These are phyloP conservation scores for Nicator chloris DNA, from an alignment of 2,113 vertebrate genomes.

Conservation along the genomic window DNA sequence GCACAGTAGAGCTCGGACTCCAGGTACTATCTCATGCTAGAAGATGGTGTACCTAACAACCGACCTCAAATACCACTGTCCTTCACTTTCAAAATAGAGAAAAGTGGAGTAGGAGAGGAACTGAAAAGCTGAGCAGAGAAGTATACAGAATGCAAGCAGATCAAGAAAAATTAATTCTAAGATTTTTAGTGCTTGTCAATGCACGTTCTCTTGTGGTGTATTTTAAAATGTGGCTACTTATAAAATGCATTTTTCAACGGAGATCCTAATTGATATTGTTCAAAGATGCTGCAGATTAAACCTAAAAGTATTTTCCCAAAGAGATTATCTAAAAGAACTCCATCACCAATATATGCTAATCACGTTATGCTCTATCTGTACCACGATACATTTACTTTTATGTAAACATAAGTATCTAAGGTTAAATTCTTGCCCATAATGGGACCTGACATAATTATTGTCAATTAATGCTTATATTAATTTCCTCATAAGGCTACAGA, in stretches of 20 bases:
- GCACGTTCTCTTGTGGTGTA: background rate
- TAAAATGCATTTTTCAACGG: background rate
- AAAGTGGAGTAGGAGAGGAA: background rate
- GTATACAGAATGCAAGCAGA: background rate
- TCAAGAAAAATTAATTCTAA: background rate
- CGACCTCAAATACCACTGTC: background rate
- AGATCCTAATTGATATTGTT: background rate
- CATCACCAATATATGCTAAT: background rate
- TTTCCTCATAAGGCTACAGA: background rate
- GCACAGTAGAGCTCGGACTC: background rate
- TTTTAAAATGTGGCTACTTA: background rate
- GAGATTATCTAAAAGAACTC: background rate
- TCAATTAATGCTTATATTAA: background rate
- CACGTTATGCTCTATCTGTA: background rate
- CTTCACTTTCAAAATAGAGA: background rate
- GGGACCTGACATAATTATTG: background rate
- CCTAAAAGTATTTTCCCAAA: background rate
- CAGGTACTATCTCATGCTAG: background rate
- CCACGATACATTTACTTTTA: background rate
- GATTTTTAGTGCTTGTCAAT: background rate
- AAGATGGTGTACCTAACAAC: background rate
- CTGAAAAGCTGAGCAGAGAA: background rate
- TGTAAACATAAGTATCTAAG: background rate
- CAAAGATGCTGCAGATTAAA: background rate
- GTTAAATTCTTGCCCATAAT: background rate